phyloP scores from a whole-genome alignment of 2,113 vertebrate species.

The Bucco capensis region DNA sequence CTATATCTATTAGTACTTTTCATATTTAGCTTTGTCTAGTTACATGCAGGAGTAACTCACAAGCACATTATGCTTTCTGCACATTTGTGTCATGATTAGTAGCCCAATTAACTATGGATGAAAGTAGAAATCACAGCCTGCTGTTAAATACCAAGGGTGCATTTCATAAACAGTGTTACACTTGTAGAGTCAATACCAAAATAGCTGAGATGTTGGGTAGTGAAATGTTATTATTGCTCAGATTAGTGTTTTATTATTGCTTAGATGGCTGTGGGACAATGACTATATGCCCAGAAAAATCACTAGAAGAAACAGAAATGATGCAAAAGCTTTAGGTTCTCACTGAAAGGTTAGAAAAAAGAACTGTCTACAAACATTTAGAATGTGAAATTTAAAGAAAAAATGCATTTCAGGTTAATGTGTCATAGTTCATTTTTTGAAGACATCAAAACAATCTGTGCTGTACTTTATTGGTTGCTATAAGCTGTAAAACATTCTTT shows the following conservation, averaged over 20 bases:
- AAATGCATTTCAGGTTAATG: not conserved
- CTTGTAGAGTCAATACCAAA: constrained; percentile 19
- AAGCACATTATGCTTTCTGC: not conserved
- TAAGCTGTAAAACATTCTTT: not conserved
- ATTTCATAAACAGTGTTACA: constrained; percentile 17
- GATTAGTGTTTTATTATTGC: not conserved
- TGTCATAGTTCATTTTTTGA: not conserved
- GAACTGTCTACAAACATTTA: not conserved
- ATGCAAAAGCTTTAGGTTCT: not conserved
- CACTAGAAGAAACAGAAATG: constrained; percentile 4
- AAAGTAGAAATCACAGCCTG: not conserved
- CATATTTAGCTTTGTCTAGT: not conserved
- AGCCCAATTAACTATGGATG: constrained; percentile 6
- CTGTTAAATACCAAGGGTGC: constrained; percentile 9
- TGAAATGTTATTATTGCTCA: constrained; percentile 13
- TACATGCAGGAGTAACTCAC: not conserved
- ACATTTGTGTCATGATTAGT: constrained; percentile 3
- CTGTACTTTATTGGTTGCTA: not conserved
- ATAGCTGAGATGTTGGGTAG: not conserved
- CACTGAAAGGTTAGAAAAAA: not conserved
- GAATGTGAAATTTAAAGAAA: not conserved
- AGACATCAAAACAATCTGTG: not conserved
- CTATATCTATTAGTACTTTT: not conserved
- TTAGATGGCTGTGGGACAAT: not conserved
- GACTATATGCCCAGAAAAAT: not conserved